These are phyloP conservation scores for Ormyrus rosae DNA, from an alignment of 2,888 invertebrate species.

Conservation along the genomic window DNA sequence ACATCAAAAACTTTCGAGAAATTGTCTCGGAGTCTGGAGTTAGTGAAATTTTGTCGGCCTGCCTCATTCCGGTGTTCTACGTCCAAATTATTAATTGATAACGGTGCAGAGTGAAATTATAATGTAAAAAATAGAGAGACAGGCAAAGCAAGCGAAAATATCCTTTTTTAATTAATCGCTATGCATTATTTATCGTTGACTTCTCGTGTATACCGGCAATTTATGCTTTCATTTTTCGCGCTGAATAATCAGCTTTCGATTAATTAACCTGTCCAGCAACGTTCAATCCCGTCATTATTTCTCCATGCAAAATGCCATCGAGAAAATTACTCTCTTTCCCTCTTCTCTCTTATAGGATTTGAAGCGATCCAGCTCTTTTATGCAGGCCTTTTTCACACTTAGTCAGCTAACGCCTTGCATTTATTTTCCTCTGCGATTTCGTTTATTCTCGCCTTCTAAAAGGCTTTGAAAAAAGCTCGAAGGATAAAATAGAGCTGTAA, in stretches of 20 bases:
- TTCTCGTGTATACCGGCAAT: conserved; percentile 15
- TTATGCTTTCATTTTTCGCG: conserved; percentile 45
- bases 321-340: conserved; percentile 11
- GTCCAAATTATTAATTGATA: conserved; percentile 18
- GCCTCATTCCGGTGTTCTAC: too few species aligned
- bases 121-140: not conserved
- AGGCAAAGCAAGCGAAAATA: conserved; percentile 15
- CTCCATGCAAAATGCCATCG: conserved; percentile 7
- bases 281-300: conserved; percentile 20
- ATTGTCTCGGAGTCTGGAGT: too few species aligned
- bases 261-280: conserved; percentile 29
- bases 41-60: too few species aligned
- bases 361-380: too few species aligned
- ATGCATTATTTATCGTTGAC: conserved; percentile 29
- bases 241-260: conserved; percentile 51
- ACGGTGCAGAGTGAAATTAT: not conserved
- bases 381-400: not conserved
- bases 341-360: not conserved
- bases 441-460: too few species aligned
- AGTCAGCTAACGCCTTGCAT: not conserved
- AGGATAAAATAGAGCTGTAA: not conserved
- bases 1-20: too few species aligned
- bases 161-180: conserved; percentile 37
- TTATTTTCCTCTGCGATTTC: not conserved
- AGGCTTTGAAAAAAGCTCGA: not conserved